Conservation (phyloP, 2,113 vertebrate species). For the Trochalopteron elliotii region DNA sequence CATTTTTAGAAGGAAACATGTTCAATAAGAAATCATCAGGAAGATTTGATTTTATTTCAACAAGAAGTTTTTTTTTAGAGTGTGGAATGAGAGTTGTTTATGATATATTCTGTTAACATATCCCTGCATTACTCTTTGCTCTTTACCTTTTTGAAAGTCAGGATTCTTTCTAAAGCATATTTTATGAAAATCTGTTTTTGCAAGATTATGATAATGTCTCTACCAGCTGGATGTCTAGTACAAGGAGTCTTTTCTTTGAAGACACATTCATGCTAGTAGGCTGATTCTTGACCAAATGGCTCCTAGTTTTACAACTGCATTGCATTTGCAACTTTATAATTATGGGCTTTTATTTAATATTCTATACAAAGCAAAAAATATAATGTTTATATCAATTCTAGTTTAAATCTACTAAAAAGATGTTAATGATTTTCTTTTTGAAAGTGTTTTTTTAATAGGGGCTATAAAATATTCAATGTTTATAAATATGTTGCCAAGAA, state of each 20-base stretch:
- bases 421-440: neutral
- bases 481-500: constrained; percentile 22
- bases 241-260: constrained; percentile 29
- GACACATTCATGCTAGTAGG: neutral
- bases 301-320: neutral
- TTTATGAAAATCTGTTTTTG: constrained; percentile 52
- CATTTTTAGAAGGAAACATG: neutral
- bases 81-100: neutral
- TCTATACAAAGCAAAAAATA: neutral
- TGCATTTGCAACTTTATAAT: neutral
- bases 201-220: constrained; percentile 39
- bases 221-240: constrained; percentile 49
- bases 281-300: constrained; percentile 51
- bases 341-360: neutral
- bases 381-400: neutral
- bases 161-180: constrained; percentile 36
- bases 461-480: constrained; percentile 30
- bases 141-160: constrained; percentile 27
- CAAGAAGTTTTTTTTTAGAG: neutral
- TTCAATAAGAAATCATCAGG: neutral
- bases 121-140: constrained; percentile 2
- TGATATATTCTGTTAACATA: constrained; percentile 15
- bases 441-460: neutral
- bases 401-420: neutral
- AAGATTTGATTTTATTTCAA: constrained; percentile 21